Evolutionary conservation across 2,888 invertebrate genomes (phyloP), one percentile per base, ranked within the genome.

Genomic region (Pyrgus malvae): DNA sequence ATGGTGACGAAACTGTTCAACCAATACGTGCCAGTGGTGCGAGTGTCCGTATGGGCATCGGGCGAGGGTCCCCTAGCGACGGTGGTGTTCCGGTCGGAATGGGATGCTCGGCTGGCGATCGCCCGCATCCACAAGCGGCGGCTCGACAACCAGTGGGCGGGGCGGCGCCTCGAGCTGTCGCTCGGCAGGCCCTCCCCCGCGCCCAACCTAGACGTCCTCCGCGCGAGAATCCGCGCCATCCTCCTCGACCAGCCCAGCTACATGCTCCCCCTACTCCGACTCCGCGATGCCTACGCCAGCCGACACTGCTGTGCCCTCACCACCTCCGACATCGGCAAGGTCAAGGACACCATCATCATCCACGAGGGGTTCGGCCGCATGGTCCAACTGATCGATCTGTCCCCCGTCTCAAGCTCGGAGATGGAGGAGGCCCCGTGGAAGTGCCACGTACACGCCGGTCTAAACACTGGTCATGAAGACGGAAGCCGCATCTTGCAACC

Each of bases 41-140:
- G 83, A 1, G 83, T 85, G 35, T 74, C 80, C 0, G 83, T 89
- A 2, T 89, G 90, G 81, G 71, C 78, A 19, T 80, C 79, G 0
- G 76, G 79, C 23, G 90, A 91, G 23, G 89, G 90, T 0, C 87
- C 94, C 16, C 90, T 94, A 3, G 97, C 95, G 0, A 92, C 92
- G 16, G 92, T 97, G 0, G 92, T 93, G 69, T 93, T 97, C 1
- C 91, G 93, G 0, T 92, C 93, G 0, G 89, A 93, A 55, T 93
- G 93, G 71, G 95, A 95, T 68, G 94, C 94, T 0, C 92, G 94
- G 49, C 90, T 93, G 16, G 94, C 95, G 25, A 96, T 97, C 61
- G 95, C 96, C 0, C 94, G 96, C 70, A 90, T 97, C 42, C 97
- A 97, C 79, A 93, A 96, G 54, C 93, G 94, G 55, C 95, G 96